phyloP scores from a whole-genome alignment of 2,113 vertebrate genomes.

The Solea senegalensis region DNA sequence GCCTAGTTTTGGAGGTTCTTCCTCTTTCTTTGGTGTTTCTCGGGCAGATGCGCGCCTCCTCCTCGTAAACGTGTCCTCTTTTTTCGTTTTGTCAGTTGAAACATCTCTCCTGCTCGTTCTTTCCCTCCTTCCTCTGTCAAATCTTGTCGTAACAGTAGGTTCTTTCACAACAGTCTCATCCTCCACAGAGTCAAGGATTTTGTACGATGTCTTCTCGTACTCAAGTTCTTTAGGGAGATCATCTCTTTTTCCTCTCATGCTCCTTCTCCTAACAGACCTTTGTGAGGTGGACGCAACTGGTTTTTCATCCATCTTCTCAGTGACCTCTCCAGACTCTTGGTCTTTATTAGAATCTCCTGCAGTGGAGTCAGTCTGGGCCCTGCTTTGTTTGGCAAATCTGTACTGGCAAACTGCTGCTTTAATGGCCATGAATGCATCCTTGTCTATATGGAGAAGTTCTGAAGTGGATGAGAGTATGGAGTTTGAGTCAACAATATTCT shows the following conservation, averaged over 20 bases:
- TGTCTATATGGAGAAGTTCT: not conserved
- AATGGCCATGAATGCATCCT: not conserved
- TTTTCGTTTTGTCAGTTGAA: not conserved
- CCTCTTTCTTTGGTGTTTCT: conserved; percentile 5
- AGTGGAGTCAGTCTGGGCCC: not conserved
- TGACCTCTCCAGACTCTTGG: not conserved
- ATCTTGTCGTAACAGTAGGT: not conserved
- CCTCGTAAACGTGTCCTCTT: conserved; percentile 12
- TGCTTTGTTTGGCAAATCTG: not conserved
- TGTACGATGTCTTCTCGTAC: conserved; percentile 20
- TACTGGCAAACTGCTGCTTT: conserved; percentile 7
- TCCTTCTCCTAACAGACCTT: conserved; percentile 20
- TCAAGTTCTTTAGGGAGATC: conserved; percentile 6
- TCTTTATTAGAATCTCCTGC: not conserved
- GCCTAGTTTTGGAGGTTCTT: not conserved
- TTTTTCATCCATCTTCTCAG: conserved; percentile 43
- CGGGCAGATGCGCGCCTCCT: conserved; percentile 29
- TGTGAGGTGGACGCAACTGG: not conserved
- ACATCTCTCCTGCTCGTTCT: not conserved
- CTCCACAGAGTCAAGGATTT: conserved; percentile 58
- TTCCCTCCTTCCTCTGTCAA: conserved; percentile 44
- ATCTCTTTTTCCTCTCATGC: conserved; percentile 42
- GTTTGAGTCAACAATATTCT: not conserved
- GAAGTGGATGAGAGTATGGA: accelerated
- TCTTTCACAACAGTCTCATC: conserved; percentile 8